These are phyloP conservation scores for Plotosus lineatus DNA, from an alignment of 2,113 vertebrate species.

Conservation along the genomic window DNA sequence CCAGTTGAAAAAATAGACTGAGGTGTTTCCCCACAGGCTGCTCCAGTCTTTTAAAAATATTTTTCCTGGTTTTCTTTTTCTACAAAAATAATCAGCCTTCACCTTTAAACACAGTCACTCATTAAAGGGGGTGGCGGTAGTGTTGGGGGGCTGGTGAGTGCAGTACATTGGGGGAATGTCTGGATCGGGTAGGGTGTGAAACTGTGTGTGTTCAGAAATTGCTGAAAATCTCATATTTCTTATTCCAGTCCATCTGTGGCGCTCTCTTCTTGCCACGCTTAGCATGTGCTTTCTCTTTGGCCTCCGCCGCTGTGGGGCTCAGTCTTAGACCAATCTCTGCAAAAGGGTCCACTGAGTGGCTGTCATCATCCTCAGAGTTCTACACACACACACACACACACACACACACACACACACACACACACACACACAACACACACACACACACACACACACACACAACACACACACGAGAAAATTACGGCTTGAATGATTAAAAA, in stretches of 20 bases:
- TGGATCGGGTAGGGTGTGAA: neutral
- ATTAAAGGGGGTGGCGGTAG: neutral
- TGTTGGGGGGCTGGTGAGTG: neutral
- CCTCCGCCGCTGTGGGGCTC: conserved; percentile 90
- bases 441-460: neutral
- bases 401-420: conserved; percentile 8
- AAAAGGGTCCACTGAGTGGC: conserved; percentile 83
- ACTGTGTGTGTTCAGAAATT: conserved; percentile 81
- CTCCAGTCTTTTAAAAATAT: conserved; percentile 28
- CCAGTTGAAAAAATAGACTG: conserved; percentile 5
- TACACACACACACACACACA: conserved; percentile 44
- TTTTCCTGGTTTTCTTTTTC: conserved; percentile 26
- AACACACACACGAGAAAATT: conserved; percentile 11
- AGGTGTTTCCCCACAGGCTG: neutral
- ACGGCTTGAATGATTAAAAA: too few species aligned
- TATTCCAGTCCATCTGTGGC: conserved; percentile 97
- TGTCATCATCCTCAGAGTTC: conserved; percentile 70
- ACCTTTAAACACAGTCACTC: conserved; percentile 23
- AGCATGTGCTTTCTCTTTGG: conserved; percentile 88
- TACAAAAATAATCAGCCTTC: conserved; percentile 51
- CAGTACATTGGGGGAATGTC: neutral
- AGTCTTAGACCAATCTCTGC: conserved; percentile 87
- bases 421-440: neutral
- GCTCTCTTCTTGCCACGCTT: conserved; percentile 89
- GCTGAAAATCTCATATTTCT: conserved; percentile 96